Base-by-base conservation (phyloP, 2,888 invertebrate genomes). In the Chrysolina haemoptera region DNA sequence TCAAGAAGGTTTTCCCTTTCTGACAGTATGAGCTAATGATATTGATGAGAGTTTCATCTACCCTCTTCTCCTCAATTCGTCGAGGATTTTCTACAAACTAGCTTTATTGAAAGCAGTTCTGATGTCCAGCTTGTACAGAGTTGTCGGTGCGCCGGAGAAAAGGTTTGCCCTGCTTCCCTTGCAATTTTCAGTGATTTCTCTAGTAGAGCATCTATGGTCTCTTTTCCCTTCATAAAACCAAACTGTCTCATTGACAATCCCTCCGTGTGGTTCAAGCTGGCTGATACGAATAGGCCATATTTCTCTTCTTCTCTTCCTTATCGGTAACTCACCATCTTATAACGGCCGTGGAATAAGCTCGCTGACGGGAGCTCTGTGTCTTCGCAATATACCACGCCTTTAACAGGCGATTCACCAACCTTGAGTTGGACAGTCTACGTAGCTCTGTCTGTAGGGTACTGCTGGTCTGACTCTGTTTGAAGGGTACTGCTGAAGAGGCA, bases 21-120 rank as follows among this genome's bases (percentile, higher is more conserved):
- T 50, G 65, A 65, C 12, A 71, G 35, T 71, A 71, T 12, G 5
- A 10, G 12, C 43, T 66, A 12, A 71, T 53, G n/a, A 76, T 64
- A n/a, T 27, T 71, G 8, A 76, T 40, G 16, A 76, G 67, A 27
- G 43, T 48, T 20, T 55, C 1, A 65, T 53, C 22, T 72, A 62
- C 12, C 48, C 62, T 63, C 67, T 75, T 11, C 41, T 48, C 43
- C 40, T 64, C 35, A 76, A 22, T 22, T 71, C 62, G 9, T 69
- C 62, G 10, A 75, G 62, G 18, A 75, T 73, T 8, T 5, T 22
- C 14, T 70, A 20, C 73, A 66, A 76, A 6, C 55, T 35, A 59
- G 59, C 62, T 16, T 27, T 62, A 62, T 69, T 69, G 35, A 69
- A 70, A n/a, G 62, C 62, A 18, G 62, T 69, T 41, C 18, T 69